Evolutionary conservation across 2,888 invertebrate species (phyloP).

Genomic region (Dendrolimus houi): DNA sequence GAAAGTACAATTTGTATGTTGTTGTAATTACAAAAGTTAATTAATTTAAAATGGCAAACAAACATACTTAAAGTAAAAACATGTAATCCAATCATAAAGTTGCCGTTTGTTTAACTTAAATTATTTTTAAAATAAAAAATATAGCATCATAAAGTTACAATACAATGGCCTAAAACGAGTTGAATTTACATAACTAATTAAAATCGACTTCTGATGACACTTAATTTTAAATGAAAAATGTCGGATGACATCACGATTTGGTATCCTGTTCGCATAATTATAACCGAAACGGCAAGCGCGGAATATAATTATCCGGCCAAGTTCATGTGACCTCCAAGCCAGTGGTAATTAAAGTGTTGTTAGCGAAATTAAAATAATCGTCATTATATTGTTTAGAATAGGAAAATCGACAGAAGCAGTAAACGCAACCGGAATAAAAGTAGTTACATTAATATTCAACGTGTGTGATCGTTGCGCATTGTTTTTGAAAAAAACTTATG

Average conservation of each 20-base stretch:
- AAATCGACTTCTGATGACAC: not conserved
- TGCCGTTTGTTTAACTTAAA: constrained; percentile 2
- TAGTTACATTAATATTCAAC: too few relatives aligned
- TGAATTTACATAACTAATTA: not conserved
- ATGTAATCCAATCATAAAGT: too few relatives aligned
- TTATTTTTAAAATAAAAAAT: constrained; percentile 1
- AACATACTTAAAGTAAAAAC: too few relatives aligned
- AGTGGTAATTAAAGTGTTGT: constrained; percentile 69
- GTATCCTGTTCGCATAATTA: constrained; percentile 4
- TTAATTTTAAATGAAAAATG: not conserved
- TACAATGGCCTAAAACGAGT: not conserved
- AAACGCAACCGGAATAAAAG: not conserved
- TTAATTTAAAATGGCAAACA: too few relatives aligned
- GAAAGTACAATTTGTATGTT: too few relatives aligned
- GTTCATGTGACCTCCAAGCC: constrained; percentile 33
- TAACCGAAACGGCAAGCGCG: constrained; percentile 5
- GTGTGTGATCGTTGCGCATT: too few relatives aligned
- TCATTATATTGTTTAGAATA: constrained; percentile 23
- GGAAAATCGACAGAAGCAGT: not conserved
- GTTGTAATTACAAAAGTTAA: too few relatives aligned
- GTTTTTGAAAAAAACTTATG: too few relatives aligned
- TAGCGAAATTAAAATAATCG: constrained; percentile 72
- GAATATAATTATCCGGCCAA: constrained; percentile 23
- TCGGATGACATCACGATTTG: constrained; percentile 1
- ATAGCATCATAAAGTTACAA: not conserved